Evolutionary conservation across 2,797 vertebrate species (phyloP).

Genomic region (Synaphobranchus kaupii): DNA sequence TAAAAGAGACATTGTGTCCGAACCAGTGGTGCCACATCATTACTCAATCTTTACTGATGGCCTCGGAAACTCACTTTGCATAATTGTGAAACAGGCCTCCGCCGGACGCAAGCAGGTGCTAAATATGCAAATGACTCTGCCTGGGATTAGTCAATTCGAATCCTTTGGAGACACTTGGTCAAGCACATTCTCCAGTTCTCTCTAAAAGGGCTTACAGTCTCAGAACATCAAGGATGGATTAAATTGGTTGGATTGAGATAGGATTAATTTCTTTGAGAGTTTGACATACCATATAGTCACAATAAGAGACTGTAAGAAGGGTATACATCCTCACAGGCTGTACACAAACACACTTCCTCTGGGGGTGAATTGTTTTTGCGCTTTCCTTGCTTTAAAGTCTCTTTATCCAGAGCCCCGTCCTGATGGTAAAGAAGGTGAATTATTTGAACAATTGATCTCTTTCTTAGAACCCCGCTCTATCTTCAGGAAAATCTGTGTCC

Average conservation of each 20-base stretch:
- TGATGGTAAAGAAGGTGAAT: not conserved
- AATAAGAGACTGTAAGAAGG: not conserved
- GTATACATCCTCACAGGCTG: not conserved
- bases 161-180: not conserved
- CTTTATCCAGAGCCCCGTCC: not conserved
- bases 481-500: no score
- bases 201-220: not conserved
- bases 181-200: not conserved
- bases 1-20: not conserved
- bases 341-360: not conserved
- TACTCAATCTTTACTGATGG: conserved; percentile 4
- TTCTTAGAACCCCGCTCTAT: not conserved
- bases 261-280: not conserved
- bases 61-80: not conserved
- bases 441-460: not conserved
- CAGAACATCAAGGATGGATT: not conserved
- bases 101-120: not conserved
- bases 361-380: not conserved
- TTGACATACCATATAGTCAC: not conserved
- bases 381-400: not conserved
- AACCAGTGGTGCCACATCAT: not conserved
- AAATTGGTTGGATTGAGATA: not conserved
- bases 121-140: conserved; percentile 10
- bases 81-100: not conserved
- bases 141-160: not conserved